These are phyloP conservation scores for Drosophila stalkeri DNA, from an alignment of 2,888 invertebrate genomes.

Conservation along the genomic window DNA sequence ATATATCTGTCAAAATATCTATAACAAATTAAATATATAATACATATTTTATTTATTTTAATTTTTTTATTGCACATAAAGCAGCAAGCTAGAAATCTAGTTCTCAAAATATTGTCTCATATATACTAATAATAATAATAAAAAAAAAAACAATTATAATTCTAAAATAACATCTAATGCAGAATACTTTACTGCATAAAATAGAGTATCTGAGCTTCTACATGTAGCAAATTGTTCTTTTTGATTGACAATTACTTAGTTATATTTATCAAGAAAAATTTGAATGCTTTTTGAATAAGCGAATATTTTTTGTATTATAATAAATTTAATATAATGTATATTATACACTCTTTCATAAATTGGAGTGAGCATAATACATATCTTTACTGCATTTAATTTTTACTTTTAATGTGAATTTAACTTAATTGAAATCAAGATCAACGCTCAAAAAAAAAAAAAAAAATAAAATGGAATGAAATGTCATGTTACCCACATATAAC, in stretches of 20 bases:
- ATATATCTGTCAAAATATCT: too few relatives aligned
- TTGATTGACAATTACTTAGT: conserved; percentile 7
- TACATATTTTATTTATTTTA: too few relatives aligned
- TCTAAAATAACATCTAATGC: not conserved
- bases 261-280: conserved; percentile 2
- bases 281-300: conserved; percentile 21
- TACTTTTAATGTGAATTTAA: conserved; percentile 19
- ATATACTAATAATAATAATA: too few relatives aligned
- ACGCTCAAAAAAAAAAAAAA: conserved; percentile 14
- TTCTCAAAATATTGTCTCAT: not conserved
- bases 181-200: not conserved
- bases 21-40: too few relatives aligned
- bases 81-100: too few relatives aligned
- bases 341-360: not conserved
- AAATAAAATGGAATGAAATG: conserved; percentile 16
- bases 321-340: not conserved
- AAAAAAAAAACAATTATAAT: too few relatives aligned
- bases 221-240: not conserved
- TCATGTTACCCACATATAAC: not conserved
- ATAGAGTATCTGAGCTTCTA: not conserved
- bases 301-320: not conserved
- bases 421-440: conserved; percentile 62
- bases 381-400: not conserved
- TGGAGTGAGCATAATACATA: not conserved
- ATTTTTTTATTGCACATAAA: too few relatives aligned